Percentiles rank a stretch among this genome's conserved stretches.
Evolutionary conservation across 2,888 invertebrate species (phyloP).

Genomic region (Gymnoscelis rufifasciata): DNA sequence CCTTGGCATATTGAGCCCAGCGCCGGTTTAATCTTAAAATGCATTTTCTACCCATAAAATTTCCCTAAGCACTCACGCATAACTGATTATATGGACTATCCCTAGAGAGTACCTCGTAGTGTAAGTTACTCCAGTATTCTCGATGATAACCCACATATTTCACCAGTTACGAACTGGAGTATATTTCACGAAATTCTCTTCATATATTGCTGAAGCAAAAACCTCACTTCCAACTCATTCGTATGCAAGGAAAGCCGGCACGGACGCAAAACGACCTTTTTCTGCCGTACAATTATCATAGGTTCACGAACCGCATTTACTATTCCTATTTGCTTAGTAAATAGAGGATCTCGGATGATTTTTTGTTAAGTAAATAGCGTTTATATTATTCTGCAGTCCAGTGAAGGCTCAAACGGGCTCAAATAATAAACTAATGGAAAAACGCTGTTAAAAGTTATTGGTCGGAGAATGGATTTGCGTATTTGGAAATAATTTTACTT

Average conservation of each 20-base stretch:
- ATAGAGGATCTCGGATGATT: neutral
- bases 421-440: too few species aligned
- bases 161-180: neutral
- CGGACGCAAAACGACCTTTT: slow-evolving; percentile 12
- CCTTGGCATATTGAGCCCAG: too few species aligned
- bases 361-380: neutral
- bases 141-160: neutral
- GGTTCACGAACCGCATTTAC: slow-evolving; percentile 6
- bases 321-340: neutral
- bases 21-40: too few species aligned
- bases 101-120: neutral
- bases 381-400: too few species aligned
- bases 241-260: slow-evolving; percentile 10
- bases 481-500: too few species aligned
- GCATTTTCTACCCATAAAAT: too few species aligned
- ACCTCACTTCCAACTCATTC: slow-evolving; percentile 10
- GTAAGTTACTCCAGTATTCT: neutral
- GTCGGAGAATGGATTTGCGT: too few species aligned
- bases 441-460: too few species aligned
- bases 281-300: slow-evolving; percentile 13
- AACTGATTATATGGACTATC: neutral
- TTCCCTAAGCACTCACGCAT: neutral
- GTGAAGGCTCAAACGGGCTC: too few species aligned
- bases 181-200: slow-evolving; percentile 4
- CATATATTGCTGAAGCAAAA: slow-evolving; percentile 3